Evolutionary conservation across 2,797 vertebrate genomes (phyloP).

Genomic region (Poecilia picta): DNA sequence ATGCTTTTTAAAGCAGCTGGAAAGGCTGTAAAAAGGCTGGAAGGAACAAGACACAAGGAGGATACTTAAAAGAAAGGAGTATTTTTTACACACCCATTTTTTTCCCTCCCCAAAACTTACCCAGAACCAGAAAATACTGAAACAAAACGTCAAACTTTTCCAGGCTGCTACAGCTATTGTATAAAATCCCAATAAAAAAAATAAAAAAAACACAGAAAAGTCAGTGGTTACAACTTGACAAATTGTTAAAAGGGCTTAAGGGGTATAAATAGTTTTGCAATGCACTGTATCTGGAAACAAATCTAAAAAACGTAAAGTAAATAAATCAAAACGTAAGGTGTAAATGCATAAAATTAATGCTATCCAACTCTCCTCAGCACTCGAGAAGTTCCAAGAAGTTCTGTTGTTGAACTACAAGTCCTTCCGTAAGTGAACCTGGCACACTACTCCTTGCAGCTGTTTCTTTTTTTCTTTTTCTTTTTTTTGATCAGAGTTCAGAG

Average conservation of each 20-base stretch:
- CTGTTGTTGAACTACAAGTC: conserved; percentile 28
- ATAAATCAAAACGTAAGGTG: background rate
- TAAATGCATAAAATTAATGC: conserved; percentile 9
- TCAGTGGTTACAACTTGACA: background rate
- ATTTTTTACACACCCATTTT: background rate
- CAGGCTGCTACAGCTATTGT: background rate
- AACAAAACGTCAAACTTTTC: background rate
- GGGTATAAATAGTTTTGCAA: background rate
- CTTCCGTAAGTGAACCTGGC: conserved; percentile 23
- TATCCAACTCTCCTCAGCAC: conserved; percentile 1
- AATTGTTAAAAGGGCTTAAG: background rate
- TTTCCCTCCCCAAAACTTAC: background rate
- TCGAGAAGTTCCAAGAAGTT: conserved; percentile 4
- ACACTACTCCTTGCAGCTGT: conserved; percentile 38
- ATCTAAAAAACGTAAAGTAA: background rate
- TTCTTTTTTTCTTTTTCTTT: conserved; percentile 15
- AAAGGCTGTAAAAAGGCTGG: background rate
- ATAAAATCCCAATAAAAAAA: background rate
- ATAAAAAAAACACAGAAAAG: background rate
- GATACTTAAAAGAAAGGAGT: background rate
- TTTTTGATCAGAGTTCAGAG: conserved; percentile 54
- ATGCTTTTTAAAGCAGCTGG: background rate
- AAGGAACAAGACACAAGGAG: background rate
- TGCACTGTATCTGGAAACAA: background rate
- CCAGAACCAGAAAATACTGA: background rate